phyloP scores from a whole-genome alignment of 2,113 vertebrate genomes.

The Urocynchramus pylzowi region DNA sequence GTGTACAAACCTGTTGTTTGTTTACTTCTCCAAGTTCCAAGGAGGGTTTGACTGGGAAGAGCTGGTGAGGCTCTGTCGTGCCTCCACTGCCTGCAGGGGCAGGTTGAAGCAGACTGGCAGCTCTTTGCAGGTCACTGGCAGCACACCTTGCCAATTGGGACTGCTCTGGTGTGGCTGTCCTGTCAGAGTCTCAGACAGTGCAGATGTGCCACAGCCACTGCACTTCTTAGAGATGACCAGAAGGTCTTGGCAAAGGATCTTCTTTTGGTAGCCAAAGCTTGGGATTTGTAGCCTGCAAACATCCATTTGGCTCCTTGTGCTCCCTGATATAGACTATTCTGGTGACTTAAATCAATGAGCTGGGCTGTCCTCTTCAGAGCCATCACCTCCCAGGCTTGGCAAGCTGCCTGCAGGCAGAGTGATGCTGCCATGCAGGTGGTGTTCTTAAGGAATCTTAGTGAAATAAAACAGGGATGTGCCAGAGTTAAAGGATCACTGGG shows the following conservation, averaged over 20 bases:
- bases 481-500: background rate
- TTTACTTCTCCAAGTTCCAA: background rate
- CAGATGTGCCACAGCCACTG: background rate
- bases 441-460: background rate
- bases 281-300: background rate
- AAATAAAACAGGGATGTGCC: background rate
- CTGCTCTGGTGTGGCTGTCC: fast-evolving
- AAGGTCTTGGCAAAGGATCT: background rate
- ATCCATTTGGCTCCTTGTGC: background rate
- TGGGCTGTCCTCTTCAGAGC: background rate
- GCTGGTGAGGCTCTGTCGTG: background rate
- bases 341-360: background rate
- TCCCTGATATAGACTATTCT: fast-evolving
- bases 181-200: fast-evolving
- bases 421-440: fast-evolving
- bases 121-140: background rate
- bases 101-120: background rate
- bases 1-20: fast-evolving
- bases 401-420: background rate
- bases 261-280: background rate
- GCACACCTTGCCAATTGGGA: background rate
- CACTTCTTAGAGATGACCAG: background rate
- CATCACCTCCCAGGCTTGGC: background rate
- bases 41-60: background rate
- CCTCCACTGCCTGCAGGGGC: background rate